Evolutionary conservation across 2,797 vertebrate genomes (phyloP).

Genomic region (Crocodylus rhombifer): DNA sequence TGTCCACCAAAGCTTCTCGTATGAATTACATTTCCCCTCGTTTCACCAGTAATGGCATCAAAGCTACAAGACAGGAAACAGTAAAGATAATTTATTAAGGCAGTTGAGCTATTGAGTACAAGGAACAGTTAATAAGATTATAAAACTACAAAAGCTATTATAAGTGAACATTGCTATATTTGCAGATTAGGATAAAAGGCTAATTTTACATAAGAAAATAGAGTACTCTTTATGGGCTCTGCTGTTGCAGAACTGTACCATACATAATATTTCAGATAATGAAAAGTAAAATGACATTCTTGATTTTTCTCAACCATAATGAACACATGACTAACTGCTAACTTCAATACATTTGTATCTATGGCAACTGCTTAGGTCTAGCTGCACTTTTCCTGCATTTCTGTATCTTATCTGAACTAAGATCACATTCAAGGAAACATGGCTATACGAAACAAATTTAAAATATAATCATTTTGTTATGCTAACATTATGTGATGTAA

Average conservation of each 20-base stretch:
- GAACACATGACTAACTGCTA: neutral
- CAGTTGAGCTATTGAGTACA: neutral
- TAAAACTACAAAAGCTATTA: neutral
- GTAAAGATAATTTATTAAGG: neutral
- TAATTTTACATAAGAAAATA: neutral
- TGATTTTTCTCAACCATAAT: slow-evolving; percentile 9
- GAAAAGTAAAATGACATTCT: slow-evolving; percentile 9
- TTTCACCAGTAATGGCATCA: slow-evolving; percentile 82
- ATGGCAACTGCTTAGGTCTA: slow-evolving; percentile 37
- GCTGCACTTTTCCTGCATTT: slow-evolving; percentile 14
- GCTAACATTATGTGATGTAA: neutral
- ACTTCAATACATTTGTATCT: neutral
- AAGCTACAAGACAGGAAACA: slow-evolving; percentile 69
- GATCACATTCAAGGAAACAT: neutral
- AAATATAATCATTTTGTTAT: slow-evolving; percentile 2
- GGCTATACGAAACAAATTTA: neutral
- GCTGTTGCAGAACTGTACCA: neutral
- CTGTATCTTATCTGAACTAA: neutral
- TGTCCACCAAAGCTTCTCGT: slow-evolving; percentile 92
- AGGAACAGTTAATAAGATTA: neutral
- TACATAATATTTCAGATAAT: neutral
- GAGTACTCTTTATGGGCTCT: neutral
- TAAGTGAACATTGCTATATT: neutral
- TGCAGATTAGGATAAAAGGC: neutral
- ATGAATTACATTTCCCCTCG: slow-evolving; percentile 88